phyloP scores from a whole-genome alignment of 2,797 vertebrate species.

The Sebastes itinus region DNA sequence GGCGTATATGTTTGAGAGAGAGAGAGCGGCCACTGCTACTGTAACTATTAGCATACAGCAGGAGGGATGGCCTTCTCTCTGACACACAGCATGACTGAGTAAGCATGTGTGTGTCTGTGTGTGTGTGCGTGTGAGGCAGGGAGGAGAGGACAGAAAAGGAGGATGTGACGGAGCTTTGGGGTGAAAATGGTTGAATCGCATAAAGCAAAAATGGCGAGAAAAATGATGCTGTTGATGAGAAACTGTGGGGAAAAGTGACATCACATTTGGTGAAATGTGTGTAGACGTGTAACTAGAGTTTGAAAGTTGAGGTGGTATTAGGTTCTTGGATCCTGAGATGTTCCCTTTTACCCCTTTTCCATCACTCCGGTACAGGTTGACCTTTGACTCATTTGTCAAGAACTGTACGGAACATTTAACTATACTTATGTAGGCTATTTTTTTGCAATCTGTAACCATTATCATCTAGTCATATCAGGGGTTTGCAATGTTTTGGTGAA shows the following conservation, averaged over 20 bases:
- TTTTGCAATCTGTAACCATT: not conserved
- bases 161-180: not conserved
- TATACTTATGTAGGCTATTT: too few relatives aligned
- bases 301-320: not conserved
- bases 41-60: constrained; percentile 53
- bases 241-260: not conserved
- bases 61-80: constrained; percentile 52
- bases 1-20: not conserved
- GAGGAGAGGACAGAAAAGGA: not conserved
- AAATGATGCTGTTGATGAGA: not conserved
- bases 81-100: constrained; percentile 42
- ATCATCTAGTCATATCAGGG: not conserved
- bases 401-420: not conserved
- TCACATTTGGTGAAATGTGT: too few relatives aligned
- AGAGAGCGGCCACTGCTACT: not conserved
- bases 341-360: not conserved
- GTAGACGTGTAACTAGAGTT: not conserved
- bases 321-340: not conserved
- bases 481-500: not conserved
- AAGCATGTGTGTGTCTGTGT: not conserved
- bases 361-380: not conserved
- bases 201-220: not conserved
- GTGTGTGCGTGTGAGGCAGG: not conserved
- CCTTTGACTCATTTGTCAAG: not conserved
- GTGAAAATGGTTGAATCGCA: not conserved